phyloP scores from a whole-genome alignment of 92 coral and sea anemone species.

The Chrysogorgia sp. region DNA sequence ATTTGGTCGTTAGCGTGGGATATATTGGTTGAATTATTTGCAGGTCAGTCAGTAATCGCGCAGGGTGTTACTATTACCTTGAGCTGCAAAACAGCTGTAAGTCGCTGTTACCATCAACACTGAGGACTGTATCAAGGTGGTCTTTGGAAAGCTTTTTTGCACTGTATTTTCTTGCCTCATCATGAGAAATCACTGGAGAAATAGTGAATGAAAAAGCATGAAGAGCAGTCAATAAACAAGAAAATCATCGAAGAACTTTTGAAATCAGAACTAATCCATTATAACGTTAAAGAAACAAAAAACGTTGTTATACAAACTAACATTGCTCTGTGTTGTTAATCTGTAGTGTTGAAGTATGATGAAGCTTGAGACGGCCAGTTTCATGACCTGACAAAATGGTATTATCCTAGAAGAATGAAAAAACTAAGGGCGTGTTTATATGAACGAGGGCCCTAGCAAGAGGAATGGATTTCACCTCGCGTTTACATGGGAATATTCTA shows the following conservation, averaged over 20 bases:
- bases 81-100: slow-evolving; percentile 84
- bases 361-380: slow-evolving; percentile 74
- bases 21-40: too few species aligned
- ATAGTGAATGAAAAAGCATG: background rate
- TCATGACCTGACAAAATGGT: slow-evolving; percentile 75
- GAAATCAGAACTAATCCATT: background rate
- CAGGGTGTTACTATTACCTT: slow-evolving; percentile 58
- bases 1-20: too few species aligned
- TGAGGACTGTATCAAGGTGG: slow-evolving; percentile 72
- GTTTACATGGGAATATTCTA: too few species aligned
- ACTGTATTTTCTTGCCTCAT: slow-evolving; percentile 30
- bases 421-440: too few species aligned
- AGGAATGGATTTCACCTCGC: too few species aligned
- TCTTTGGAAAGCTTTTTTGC: slow-evolving; percentile 67
- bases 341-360: too few species aligned
- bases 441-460: too few species aligned
- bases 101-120: slow-evolving; percentile 73
- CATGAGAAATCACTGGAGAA: slow-evolving; percentile 33
- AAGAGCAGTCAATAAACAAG: background rate
- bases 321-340: slow-evolving; percentile 34
- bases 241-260: too few species aligned
- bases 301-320: slow-evolving; percentile 11
- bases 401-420: slow-evolving; percentile 61
- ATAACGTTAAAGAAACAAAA: background rate
- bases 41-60: too few species aligned